These are phyloP conservation scores for Neotoxoptera formosana DNA, from an alignment of 1,140 invertebrate genomes.

Conservation along the genomic window DNA sequence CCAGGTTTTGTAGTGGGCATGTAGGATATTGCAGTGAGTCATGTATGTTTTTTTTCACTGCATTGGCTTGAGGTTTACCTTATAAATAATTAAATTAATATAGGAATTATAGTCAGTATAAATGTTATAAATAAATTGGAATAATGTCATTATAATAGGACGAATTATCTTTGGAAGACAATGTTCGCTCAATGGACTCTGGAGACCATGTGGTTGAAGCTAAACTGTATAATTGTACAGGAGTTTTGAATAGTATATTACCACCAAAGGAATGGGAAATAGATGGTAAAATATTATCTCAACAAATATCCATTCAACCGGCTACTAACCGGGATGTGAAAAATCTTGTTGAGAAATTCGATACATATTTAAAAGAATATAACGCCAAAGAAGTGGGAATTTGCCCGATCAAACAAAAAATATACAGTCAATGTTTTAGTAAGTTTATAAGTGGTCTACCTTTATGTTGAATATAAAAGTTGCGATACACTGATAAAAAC, in stretches of 20 bases:
- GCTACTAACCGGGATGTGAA: constrained; percentile 94
- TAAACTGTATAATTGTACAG: neutral
- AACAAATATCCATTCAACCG: constrained; percentile 87
- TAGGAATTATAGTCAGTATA: too few species aligned
- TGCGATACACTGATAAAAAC: too few species aligned
- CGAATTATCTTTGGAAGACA: neutral
- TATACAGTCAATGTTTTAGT: constrained; percentile 98
- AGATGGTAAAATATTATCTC: constrained; percentile 83
- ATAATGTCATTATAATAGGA: neutral
- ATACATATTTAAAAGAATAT: constrained; percentile 86
- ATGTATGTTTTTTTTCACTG: too few species aligned
- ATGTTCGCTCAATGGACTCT: neutral
- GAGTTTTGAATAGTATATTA: neutral
- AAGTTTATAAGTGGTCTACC: constrained; percentile 63
- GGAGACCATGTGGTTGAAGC: neutral
- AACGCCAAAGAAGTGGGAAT: constrained; percentile 96
- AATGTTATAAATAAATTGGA: too few species aligned
- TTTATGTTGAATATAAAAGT: neutral
- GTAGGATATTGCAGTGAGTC: too few species aligned
- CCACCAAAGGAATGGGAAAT: constrained; percentile 90
- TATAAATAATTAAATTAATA: too few species aligned
- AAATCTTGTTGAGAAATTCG: constrained; percentile 93
- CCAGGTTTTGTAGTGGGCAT: too few species aligned
- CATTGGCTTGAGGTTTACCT: too few species aligned
- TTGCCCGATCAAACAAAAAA: constrained; percentile 90